phyloP scores from a whole-genome alignment of 2,888 invertebrate genomes.

The Drosophila fungiperda region DNA sequence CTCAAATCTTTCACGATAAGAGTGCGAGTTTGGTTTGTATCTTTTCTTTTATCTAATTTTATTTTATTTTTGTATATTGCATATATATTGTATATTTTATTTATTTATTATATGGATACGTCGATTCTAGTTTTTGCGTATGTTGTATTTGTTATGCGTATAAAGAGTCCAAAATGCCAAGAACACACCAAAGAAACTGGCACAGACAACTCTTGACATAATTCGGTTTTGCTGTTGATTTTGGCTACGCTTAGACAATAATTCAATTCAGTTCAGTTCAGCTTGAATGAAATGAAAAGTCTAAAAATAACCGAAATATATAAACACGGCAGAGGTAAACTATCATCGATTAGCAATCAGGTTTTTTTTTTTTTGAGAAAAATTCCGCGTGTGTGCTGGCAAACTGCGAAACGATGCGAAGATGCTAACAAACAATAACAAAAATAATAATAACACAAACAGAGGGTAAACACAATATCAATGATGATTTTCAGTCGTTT shows the following conservation, averaged over 20 bases:
- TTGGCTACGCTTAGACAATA: conserved; percentile 62
- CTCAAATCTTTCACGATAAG: conserved; percentile 44
- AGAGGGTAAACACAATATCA: conserved; percentile 3
- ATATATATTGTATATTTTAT: conserved; percentile 2
- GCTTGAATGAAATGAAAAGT: conserved; percentile 50
- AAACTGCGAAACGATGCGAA: conserved; percentile 9
- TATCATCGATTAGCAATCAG: conserved; percentile 54
- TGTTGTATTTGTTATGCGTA: conserved; percentile 24
- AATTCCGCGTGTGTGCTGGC: conserved; percentile 31
- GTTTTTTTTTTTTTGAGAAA: conserved; percentile 40
- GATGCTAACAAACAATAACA: background rate
- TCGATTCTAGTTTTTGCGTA: conserved; percentile 39
- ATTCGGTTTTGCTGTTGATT: conserved; percentile 47
- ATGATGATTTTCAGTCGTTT: conserved; percentile 21
- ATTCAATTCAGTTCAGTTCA: conserved; percentile 42
- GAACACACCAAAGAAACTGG: conserved; percentile 42
- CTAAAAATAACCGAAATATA: conserved; percentile 60
- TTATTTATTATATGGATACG: conserved; percentile 26
- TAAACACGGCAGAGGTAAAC: conserved; percentile 47
- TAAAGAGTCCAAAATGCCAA: conserved; percentile 41
- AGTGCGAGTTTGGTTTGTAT: conserved; percentile 4
- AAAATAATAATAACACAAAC: background rate
- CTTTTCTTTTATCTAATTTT: background rate
- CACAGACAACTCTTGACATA: conserved; percentile 64
- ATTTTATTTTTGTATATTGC: too few relatives aligned